Conservation (phyloP, 2,113 vertebrate species). For the Acrocephalus arundinaceus region DNA sequence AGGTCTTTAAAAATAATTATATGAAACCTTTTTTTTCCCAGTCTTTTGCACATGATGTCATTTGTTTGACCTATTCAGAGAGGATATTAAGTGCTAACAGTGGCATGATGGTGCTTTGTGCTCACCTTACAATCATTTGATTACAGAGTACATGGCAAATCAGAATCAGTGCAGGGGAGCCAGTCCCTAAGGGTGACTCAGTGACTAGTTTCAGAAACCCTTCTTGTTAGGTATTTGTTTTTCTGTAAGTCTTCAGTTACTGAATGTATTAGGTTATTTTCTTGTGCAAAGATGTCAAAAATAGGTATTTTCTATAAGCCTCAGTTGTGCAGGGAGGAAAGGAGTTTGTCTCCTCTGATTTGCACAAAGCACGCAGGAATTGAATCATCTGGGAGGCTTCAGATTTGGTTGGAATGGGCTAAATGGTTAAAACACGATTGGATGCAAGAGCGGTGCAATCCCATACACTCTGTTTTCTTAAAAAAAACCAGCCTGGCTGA, state of each 20-base stretch:
- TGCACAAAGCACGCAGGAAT: neutral
- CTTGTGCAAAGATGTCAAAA: neutral
- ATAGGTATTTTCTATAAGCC: neutral
- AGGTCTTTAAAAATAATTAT: slow-evolving; percentile 15
- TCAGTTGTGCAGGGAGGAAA: neutral
- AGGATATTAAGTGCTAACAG: neutral
- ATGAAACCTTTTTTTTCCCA: neutral
- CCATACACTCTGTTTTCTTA: neutral
- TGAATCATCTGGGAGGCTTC: neutral
- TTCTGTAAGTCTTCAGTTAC: neutral
- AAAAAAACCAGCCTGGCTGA: neutral
- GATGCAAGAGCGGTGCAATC: neutral
- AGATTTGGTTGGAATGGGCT: neutral
- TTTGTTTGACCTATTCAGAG: neutral
- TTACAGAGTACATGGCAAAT: neutral
- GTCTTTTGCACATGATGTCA: neutral
- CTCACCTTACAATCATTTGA: neutral
- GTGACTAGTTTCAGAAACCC: neutral
- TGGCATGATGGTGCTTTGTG: neutral
- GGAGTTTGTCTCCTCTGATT: neutral
- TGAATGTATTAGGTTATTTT: neutral
- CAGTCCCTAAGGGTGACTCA: neutral
- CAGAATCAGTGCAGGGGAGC: neutral
- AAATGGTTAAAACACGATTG: neutral
- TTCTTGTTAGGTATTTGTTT: neutral